A percentile compares a stretch with the other conserved stretches of the same genome.
phyloP scores from a whole-genome alignment of 1,140 invertebrate species.

The Calephelis virginiensis region DNA sequence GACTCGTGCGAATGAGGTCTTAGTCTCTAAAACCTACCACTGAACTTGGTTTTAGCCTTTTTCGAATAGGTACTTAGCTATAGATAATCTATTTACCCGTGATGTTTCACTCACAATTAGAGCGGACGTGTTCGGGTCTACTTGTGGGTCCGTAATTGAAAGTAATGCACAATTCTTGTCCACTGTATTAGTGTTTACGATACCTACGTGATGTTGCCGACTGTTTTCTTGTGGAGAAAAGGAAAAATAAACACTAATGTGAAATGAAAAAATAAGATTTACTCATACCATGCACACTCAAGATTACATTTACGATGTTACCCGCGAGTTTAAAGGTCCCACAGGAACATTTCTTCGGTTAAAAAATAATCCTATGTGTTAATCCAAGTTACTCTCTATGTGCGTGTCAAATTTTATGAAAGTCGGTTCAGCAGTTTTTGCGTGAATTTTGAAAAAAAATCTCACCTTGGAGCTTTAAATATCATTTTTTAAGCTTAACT shows the following conservation, averaged over 20 bases:
- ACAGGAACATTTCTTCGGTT: too few species aligned
- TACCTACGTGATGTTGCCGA: slow-evolving; percentile 4
- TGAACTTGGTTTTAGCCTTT: too few species aligned
- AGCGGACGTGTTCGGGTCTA: slow-evolving; percentile 16
- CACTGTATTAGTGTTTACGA: slow-evolving; percentile 16
- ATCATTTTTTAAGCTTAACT: too few species aligned
- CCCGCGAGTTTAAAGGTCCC: too few species aligned
- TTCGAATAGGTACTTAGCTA: background rate
- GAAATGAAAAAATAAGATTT: background rate
- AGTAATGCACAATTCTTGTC: slow-evolving; percentile 15
- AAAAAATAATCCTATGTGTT: too few species aligned
- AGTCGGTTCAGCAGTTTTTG: too few species aligned
- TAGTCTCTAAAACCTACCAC: too few species aligned
- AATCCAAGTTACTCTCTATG: too few species aligned
- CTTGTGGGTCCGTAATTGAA: slow-evolving; percentile 6
- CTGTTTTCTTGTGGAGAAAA: slow-evolving; percentile 11
- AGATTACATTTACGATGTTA: background rate
- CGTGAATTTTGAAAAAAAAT: too few species aligned
- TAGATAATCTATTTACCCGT: slow-evolving; percentile 10
- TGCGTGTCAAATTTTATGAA: too few species aligned
- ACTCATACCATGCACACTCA: background rate
- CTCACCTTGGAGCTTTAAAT: too few species aligned
- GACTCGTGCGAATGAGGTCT: too few species aligned
- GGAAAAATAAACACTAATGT: slow-evolving; percentile 3
- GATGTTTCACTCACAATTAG: slow-evolving; percentile 20